Evolutionary conservation across 2,113 vertebrate species (phyloP), one percentile per base, ranked within the genome.

Genomic region (Tetraodon nigroviridis): DNA sequence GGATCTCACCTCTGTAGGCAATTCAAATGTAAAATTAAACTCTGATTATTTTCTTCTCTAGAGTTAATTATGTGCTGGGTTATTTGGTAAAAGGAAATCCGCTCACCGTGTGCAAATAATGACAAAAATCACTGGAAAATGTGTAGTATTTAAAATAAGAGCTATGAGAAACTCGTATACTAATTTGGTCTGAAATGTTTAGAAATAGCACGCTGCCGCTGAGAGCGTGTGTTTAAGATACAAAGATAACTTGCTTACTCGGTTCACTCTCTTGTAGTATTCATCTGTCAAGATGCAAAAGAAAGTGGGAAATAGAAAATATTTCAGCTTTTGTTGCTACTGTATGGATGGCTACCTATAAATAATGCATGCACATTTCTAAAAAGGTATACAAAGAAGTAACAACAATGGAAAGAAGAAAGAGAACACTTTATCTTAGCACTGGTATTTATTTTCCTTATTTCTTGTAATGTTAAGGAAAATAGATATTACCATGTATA

Each of bases 51-150:
- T 83, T 71, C 76, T 75, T 86, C 56, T 63, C 68, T 55, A 32
- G 22, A 64, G 67, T 75, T 82, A 86, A 88, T 87, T 82, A 84
- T 81, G 79, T 74, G 72, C 73, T 67, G 78, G 78, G 75, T 82
- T 75, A 79, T 61, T 73, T 37, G 11, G 69, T 75, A 71, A 71
- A 83, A 64, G 73, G 74, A 86, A 73, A 78, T 82, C 80, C 76
- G 15, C 61, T 58, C 55, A 61, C 65, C 52, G 76, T 22, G 78
- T 78, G 63, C 12, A 40, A 66, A 50, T 79, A 73, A 84, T 84
- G 80, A 84, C 84, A 88, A 76, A 64, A 82, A 87, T 79, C 62
- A 73, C 37, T 60, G 71, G 64, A 73, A 77, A 74, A 73, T 75
- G 69, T 65, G 71, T 60, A 65, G 42, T 79, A 69, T 76, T 75